These are phyloP conservation scores for Catotricha subobsoleta DNA, from an alignment of 2,888 invertebrate genomes.

Conservation along the genomic window DNA sequence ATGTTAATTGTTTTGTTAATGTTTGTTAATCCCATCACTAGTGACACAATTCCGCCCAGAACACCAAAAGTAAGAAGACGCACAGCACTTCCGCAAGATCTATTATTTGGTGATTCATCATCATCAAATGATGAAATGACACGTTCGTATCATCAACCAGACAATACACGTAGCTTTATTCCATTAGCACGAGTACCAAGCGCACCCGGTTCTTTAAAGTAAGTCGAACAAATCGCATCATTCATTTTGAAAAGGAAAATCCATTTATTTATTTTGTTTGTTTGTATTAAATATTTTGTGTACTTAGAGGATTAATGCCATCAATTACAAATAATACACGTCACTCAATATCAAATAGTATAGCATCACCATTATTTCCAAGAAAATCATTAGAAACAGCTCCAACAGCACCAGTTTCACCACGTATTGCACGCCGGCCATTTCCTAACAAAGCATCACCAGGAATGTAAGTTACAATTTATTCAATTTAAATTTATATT, in stretches of 20 bases:
- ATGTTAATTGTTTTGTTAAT: too few relatives aligned
- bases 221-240: conserved; percentile 16
- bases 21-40: neutral
- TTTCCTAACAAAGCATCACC: conserved; percentile 19
- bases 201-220: conserved; percentile 61
- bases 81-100: conserved; percentile 48
- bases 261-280: too few relatives aligned
- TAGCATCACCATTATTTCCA: conserved; percentile 16
- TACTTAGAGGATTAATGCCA: conserved; percentile 6
- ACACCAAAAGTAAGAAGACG: conserved; percentile 41
- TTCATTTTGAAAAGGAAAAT: too few relatives aligned
- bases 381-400: conserved; percentile 15
- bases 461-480: conserved; percentile 18
- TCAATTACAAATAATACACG: conserved; percentile 1
- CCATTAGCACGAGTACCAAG: conserved; percentile 48
- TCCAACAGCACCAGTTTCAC: conserved; percentile 16
- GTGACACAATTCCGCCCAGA: conserved; percentile 9
- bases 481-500: too few relatives aligned
- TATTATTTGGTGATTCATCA: conserved; percentile 39
- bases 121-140: conserved; percentile 16
- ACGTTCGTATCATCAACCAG: conserved; percentile 19
- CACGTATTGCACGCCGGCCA: conserved; percentile 17
- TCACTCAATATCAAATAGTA: neutral
- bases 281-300: too few relatives aligned
- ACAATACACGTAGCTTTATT: conserved; percentile 19